A percentile compares a stretch with the other conserved stretches of the same genome.
phyloP scores from a whole-genome alignment of 2,113 vertebrate genomes.

The Alectura lathami region DNA sequence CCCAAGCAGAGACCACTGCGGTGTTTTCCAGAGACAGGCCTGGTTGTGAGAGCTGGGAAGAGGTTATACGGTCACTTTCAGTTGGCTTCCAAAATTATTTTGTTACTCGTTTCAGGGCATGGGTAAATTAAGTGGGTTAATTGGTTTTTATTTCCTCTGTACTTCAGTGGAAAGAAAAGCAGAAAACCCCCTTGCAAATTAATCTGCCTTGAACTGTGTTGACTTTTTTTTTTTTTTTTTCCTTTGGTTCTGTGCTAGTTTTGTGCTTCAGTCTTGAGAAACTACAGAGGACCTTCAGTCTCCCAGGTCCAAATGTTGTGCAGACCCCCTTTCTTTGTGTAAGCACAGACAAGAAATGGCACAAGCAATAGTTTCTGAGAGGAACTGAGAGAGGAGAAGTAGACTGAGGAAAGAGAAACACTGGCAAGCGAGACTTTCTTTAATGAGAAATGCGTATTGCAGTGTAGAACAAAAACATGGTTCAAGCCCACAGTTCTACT shows the following conservation, averaged over 20 bases:
- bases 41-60: fast-evolving
- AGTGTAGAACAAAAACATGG: fast-evolving
- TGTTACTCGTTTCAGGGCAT: not conserved
- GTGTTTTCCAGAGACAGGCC: not conserved
- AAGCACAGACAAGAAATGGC: not conserved
- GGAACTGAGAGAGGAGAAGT: not conserved
- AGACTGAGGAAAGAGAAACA: not conserved
- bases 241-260: not conserved
- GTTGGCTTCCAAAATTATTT: not conserved
- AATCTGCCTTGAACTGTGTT: not conserved
- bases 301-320: fast-evolving
- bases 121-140: not conserved
- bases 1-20: not conserved
- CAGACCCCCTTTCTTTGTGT: not conserved
- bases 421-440: not conserved
- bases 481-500: not conserved
- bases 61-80: not conserved
- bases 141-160: not conserved
- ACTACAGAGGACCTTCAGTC: not conserved
- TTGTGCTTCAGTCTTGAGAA: not conserved
- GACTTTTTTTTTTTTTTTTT: not conserved
- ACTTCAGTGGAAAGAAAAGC: not conserved
- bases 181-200: not conserved
- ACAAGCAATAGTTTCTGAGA: not conserved
- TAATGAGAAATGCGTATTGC: not conserved